Evolutionary conservation across 2,797 vertebrate genomes (phyloP), one percentile per base, ranked within the genome.

Genomic region (Syncerus caffer): DNA sequence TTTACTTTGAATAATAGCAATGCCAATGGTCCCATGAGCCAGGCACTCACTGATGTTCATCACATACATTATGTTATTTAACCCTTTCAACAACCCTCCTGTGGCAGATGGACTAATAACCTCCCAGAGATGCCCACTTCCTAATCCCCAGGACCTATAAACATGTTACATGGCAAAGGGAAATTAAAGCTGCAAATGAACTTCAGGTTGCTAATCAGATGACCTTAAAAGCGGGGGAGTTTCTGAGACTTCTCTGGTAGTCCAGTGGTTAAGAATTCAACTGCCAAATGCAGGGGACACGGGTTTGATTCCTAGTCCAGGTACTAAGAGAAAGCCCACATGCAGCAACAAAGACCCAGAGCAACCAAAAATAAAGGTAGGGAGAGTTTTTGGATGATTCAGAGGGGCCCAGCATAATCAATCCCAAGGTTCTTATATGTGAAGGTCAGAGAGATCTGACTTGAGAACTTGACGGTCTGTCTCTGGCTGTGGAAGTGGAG

Each of bases 41-140:
- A 31, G 27, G 50, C 42, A 13, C 4, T 4, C 7, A 0, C 51
- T 45, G n/a, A 38, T 17, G 4, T 0, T 0, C 45, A 79, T 76
- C 34, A 21, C 13, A 6, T 23, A n/a, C 2, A 23, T 51, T 12
- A 17, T 8, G 5, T 11, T n/a, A 13, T 71, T 62, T 57, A 27
- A 74, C 17, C 23, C 31, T 85, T n/a, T 85, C 51, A 80, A 62
- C 51, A 57, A 15, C 13, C 34, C 25, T 38, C 14, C 4, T 13
- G 31, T 12, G 64, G 42, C 31, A 5, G 47, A n/a, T 57, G 12
- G 29, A 76, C 9, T 10, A 38, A 42, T 9, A n/a, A 23, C 29
- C 78, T 76, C 83, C 31, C 34, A 34, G n/a, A 76, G n/a, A 31
- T 67, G 34, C 17, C 62, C 42, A 5, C 1, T 6, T 34, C 50